These are phyloP conservation scores for Sycobia sp. DNA, from an alignment of 1,140 invertebrate genomes.

Conservation along the genomic window DNA sequence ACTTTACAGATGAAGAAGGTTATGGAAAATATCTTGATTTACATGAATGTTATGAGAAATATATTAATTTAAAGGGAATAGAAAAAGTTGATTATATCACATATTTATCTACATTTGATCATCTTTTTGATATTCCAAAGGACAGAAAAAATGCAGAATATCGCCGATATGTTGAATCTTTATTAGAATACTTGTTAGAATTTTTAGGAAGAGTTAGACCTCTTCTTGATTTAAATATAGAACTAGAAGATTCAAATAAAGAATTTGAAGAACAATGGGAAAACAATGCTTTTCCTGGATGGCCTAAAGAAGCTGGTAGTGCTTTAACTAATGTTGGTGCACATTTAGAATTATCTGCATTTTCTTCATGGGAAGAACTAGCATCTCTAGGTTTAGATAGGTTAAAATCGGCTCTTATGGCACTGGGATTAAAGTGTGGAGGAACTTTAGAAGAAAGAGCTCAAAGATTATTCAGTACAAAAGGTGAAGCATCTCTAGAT, in stretches of 20 bases:
- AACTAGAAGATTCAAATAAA: conserved; percentile 77
- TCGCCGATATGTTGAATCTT: conserved; percentile 80
- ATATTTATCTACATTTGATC: conserved; percentile 93
- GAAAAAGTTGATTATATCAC: conserved; percentile 97
- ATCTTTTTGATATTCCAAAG: conserved; percentile 93
- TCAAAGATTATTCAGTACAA: conserved; percentile 92
- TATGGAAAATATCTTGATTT: conserved; percentile 99
- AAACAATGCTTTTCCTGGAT: conserved; percentile 87
- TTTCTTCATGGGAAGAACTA: conserved; percentile 96
- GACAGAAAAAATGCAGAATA: conserved; percentile 95
- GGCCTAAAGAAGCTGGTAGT: conserved; percentile 96
- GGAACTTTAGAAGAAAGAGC: conserved; percentile 97
- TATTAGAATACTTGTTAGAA: conserved; percentile 87
- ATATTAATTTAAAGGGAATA: conserved; percentile 95
- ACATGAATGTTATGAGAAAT: conserved; percentile 96
- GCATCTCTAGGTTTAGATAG: conserved; percentile 95
- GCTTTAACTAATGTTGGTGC: conserved; percentile 91
- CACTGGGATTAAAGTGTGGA: conserved; percentile 97
- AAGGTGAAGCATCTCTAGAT: conserved; percentile 90
- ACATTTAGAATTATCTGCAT: conserved; percentile 95
- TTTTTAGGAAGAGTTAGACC: conserved; percentile 90
- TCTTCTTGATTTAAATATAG: conserved; percentile 82
- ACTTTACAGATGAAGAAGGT: conserved; percentile 99
- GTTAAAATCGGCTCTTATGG: conserved; percentile 96
- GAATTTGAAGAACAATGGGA: conserved; percentile 92